Evolutionary conservation across 2,888 invertebrate species (phyloP).

Genomic region (Branchipolynoe longqiensis): DNA sequence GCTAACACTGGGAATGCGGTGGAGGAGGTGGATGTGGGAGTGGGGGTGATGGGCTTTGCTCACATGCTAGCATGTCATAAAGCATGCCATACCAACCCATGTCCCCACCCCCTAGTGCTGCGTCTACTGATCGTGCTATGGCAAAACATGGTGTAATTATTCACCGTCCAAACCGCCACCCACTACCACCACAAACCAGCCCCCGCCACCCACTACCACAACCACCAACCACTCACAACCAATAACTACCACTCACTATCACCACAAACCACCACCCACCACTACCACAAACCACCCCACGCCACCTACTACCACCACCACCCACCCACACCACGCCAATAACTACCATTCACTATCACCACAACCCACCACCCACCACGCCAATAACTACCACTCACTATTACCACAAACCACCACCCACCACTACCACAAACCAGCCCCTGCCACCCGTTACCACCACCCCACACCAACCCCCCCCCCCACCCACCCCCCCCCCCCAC

Average conservation of each 20-base stretch:
- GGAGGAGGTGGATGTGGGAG: too few species aligned
- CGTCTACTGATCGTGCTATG: slow-evolving; percentile 2
- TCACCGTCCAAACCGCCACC: slow-evolving; percentile 10
- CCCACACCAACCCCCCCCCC: not conserved
- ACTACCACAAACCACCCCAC: not conserved
- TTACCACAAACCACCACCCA: too few species aligned
- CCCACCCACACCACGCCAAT: not conserved
- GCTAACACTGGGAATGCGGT: slow-evolving; percentile 9
- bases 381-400: not conserved
- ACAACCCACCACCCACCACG: not conserved
- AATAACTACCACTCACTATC: not conserved
- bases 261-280: not conserved
- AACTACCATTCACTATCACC: not conserved
- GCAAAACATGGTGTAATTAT: slow-evolving; percentile 27
- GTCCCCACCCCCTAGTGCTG: too few species aligned
- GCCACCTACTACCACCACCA: not conserved
- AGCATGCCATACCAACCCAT: not conserved
- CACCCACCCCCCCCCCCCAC: not conserved
- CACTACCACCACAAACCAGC: not conserved
- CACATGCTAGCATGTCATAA: slow-evolving; percentile 29
- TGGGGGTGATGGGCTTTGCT: too few species aligned
- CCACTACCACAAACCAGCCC: too few species aligned
- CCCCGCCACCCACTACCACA: too few species aligned
- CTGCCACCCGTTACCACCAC: not conserved
- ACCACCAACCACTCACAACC: too few species aligned